Conservation (phyloP, 2,797 vertebrate species). For the Poliocrania exsul region DNA sequence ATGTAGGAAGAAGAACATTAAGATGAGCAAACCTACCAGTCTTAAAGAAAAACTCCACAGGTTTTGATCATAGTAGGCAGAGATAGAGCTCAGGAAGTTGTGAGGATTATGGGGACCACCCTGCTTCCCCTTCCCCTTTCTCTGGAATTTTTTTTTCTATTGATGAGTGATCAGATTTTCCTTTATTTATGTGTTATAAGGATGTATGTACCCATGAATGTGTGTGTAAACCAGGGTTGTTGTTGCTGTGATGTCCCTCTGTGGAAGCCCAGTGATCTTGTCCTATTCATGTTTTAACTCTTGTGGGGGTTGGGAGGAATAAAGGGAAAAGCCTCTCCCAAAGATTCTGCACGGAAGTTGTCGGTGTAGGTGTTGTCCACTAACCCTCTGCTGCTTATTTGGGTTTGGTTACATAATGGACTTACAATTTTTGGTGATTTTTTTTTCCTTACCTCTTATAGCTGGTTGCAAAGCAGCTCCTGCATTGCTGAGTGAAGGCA, state of each 20-base stretch:
- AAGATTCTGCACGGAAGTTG: background rate
- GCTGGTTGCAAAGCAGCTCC: background rate
- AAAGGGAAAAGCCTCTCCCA: background rate
- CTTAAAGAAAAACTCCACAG: background rate
- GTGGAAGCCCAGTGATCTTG: background rate
- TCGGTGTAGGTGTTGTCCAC: background rate
- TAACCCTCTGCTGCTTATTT: background rate
- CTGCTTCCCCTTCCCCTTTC: rapidly evolving
- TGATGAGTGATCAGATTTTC: background rate
- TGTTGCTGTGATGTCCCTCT: background rate
- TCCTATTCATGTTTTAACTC: background rate
- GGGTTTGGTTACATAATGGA: background rate
- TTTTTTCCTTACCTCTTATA: background rate
- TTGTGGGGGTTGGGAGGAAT: background rate
- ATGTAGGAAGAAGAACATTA: background rate
- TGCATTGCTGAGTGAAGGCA: background rate
- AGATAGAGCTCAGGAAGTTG: background rate
- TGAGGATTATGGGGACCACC: background rate
- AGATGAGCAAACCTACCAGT: background rate
- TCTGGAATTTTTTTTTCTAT: background rate
- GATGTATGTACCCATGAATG: background rate
- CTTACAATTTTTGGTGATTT: background rate
- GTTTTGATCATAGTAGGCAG: background rate
- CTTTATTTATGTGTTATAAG: background rate
- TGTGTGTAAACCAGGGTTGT: background rate